These are phyloP conservation scores for Saccopteryx leptura DNA, from an alignment of 2,113 vertebrate species.

Conservation along the genomic window DNA sequence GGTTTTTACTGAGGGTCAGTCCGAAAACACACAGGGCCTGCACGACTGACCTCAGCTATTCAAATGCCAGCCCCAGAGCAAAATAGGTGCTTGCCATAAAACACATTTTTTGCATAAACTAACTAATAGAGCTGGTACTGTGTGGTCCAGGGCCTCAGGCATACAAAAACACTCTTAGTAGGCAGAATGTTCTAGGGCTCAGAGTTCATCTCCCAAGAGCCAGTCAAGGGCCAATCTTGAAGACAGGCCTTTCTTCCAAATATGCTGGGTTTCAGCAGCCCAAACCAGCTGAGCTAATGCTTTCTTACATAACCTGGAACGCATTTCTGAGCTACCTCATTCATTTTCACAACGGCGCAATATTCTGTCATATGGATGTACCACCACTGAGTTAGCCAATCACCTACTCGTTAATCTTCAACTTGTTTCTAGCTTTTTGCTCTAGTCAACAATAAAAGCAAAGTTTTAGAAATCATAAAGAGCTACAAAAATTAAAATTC, in stretches of 20 bases:
- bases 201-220: background rate
- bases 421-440: constrained; percentile 18
- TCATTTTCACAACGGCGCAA: background rate
- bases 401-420: background rate
- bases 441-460: constrained; percentile 39
- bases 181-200: background rate
- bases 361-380: background rate
- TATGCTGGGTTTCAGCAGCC: background rate
- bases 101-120: constrained; percentile 36
- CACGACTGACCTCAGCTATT: background rate
- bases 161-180: constrained; percentile 37
- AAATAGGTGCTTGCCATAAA: constrained; percentile 1
- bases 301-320: background rate
- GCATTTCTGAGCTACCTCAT: background rate
- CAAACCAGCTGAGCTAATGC: background rate
- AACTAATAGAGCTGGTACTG: background rate
- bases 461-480: constrained; percentile 41
- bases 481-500: constrained; percentile 27
- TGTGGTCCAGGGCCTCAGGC: background rate
- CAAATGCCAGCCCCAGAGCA: constrained; percentile 6
- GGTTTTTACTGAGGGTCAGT: background rate
- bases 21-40: background rate
- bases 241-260: background rate
- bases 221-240: background rate
- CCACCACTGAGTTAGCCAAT: constrained; percentile 13